Conservation (phyloP, 1,140 invertebrate genomes). For the Reticulitermes speratus region DNA sequence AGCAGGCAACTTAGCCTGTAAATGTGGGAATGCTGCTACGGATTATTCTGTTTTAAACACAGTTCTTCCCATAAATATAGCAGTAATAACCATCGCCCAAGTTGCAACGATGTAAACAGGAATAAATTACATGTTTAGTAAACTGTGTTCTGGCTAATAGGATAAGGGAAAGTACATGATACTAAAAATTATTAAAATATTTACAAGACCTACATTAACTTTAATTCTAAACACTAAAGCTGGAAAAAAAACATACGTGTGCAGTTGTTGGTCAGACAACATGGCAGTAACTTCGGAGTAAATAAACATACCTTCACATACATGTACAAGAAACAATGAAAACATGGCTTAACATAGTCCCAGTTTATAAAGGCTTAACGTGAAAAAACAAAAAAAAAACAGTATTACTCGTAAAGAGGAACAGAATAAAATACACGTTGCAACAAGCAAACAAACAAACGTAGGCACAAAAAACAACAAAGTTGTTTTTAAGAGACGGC, state of each 20-base stretch:
- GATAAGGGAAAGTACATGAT: background rate
- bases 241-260: background rate
- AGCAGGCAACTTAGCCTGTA: too few species aligned
- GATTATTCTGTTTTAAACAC: background rate
- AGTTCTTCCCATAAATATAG: background rate
- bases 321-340: background rate
- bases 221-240: background rate
- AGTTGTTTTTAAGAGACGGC: background rate
- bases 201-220: background rate
- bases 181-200: background rate
- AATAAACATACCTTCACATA: background rate
- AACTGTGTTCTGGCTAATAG: background rate
- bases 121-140: background rate
- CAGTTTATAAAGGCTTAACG: background rate
- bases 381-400: background rate
- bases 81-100: background rate
- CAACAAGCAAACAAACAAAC: constrained; percentile 12
- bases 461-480: background rate
- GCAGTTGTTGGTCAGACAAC: background rate
- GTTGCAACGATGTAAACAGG: background rate
- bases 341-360: background rate
- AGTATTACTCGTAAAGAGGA: background rate
- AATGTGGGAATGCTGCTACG: too few species aligned
- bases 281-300: background rate
- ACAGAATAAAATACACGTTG: background rate